A percentile compares a stretch with the other conserved stretches of the same genome.
These are phyloP conservation scores for Malurus cyaneus DNA, from an alignment of 2,113 vertebrate species.

Conservation along the genomic window DNA sequence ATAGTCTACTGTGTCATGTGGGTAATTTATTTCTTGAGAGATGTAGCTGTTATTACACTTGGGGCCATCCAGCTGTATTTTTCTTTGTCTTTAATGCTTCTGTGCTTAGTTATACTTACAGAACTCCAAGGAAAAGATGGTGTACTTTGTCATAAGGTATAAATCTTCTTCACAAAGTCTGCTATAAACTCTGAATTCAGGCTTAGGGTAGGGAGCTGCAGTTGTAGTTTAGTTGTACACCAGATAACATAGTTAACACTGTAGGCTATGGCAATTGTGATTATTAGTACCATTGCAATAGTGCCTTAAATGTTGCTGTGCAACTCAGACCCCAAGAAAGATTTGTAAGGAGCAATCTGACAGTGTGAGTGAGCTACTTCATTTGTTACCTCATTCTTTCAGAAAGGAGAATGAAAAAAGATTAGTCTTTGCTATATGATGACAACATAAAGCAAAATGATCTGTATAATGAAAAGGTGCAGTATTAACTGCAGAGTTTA, in stretches of 20 bases:
- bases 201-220: background rate
- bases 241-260: background rate
- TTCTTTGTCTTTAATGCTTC: slow-evolving; percentile 39
- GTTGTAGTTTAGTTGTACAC: background rate
- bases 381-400: background rate
- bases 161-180: slow-evolving; percentile 24
- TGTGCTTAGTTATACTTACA: slow-evolving; percentile 7
- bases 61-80: slow-evolving; percentile 11
- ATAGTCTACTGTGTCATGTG: slow-evolving; percentile 22
- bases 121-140: background rate
- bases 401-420: background rate
- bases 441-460: background rate
- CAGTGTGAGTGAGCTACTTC: background rate
- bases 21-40: slow-evolving; percentile 46
- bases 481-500: background rate
- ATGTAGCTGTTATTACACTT: slow-evolving; percentile 31
- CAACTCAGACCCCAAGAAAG: background rate
- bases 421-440: background rate
- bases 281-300: background rate
- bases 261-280: background rate
- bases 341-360: background rate
- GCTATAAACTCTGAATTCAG: background rate
- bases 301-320: background rate
- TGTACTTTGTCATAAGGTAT: slow-evolving; percentile 3
- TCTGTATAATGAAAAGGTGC: background rate